phyloP scores from a whole-genome alignment of 2,113 vertebrate genomes.

The Origma solitaria region DNA sequence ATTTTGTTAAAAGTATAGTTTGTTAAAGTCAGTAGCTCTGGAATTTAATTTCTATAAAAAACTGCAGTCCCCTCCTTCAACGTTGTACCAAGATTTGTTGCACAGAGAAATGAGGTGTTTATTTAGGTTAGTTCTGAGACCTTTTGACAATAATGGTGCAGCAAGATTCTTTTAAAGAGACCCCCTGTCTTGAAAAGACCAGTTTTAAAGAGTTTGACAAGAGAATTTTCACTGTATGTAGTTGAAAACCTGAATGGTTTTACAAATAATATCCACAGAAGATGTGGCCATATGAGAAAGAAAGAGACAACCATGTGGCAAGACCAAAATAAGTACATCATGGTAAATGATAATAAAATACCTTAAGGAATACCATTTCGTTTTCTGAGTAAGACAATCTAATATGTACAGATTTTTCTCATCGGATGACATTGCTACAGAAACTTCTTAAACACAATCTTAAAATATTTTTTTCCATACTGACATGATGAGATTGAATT shows the following conservation, averaged over 20 bases:
- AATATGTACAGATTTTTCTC: neutral
- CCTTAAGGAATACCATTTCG: neutral
- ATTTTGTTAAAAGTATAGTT: neutral
- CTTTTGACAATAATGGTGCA: neutral
- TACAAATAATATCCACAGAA: neutral
- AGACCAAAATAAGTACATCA: neutral
- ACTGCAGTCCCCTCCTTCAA: neutral
- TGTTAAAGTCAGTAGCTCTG: neutral
- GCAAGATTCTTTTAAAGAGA: neutral
- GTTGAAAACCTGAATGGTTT: neutral
- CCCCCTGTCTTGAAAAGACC: neutral
- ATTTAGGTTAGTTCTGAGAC: neutral
- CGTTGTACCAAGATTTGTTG: neutral
- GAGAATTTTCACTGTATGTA: neutral
- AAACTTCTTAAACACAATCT: neutral
- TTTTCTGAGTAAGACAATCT: neutral
- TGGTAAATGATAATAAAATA: neutral
- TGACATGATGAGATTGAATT: neutral
- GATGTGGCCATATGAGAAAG: neutral
- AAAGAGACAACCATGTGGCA: neutral
- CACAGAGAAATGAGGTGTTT: neutral
- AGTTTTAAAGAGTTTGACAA: neutral
- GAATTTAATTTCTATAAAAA: neutral
- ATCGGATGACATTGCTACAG: neutral
- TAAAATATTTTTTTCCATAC: neutral